Percentiles rank a stretch among this genome's conserved stretches.
phyloP scores from a whole-genome alignment of 2,888 invertebrate genomes.

The Conchocele bisecta region DNA sequence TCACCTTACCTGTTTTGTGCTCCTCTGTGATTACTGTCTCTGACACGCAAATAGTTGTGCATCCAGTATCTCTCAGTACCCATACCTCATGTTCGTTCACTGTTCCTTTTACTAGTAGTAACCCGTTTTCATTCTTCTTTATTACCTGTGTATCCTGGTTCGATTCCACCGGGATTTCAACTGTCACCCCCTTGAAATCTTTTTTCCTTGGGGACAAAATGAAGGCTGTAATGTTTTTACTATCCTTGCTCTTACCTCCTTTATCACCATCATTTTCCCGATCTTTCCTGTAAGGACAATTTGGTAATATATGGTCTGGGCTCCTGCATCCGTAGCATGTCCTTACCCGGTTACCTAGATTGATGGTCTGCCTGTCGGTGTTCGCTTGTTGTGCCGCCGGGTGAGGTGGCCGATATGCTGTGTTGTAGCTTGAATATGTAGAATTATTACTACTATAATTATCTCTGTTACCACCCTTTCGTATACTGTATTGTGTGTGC shows the following conservation, averaged over 20 bases:
- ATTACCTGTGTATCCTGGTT: too few species aligned
- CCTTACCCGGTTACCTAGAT: too few species aligned
- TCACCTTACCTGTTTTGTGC: neutral
- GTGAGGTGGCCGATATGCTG: too few species aligned
- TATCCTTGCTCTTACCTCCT: neutral
- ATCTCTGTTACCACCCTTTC: too few species aligned
- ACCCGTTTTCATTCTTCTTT: constrained; percentile 4
- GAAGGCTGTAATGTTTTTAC: too few species aligned
- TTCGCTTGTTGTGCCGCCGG: too few species aligned
- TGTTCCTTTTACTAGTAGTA: neutral
- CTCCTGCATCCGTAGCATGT: constrained; percentile 2
- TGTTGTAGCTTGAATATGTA: too few species aligned
- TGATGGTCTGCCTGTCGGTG: too few species aligned
- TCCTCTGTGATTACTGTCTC: neutral
- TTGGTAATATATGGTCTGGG: constrained; percentile 11
- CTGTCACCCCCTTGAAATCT: neutral
- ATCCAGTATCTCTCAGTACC: constrained; percentile 2
- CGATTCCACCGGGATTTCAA: constrained; percentile 2
- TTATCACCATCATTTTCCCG: neutral
- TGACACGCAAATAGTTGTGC: constrained; percentile 6
- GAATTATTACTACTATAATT: too few species aligned
- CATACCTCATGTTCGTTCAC: constrained; percentile 1
- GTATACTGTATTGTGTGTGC: too few species aligned
- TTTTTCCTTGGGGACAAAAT: constrained; percentile 4
- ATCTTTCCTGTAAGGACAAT: constrained; percentile 5